Evolutionary conservation across 2,113 vertebrate species (phyloP), one percentile per base, ranked within the genome.

Genomic region (Brienomyrus brachyistius): DNA sequence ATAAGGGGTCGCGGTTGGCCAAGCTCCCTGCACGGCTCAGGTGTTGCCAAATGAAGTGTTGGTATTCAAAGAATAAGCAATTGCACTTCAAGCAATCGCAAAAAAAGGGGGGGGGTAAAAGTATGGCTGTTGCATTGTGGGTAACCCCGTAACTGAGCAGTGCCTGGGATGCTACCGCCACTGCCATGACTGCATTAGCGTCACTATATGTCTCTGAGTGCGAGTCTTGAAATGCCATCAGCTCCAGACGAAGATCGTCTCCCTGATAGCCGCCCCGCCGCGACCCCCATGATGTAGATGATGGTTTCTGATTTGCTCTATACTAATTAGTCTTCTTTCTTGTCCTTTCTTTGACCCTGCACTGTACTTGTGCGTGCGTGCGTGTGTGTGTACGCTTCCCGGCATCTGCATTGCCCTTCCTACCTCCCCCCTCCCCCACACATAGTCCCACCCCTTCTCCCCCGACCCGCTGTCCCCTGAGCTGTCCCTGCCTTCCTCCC

Each of bases 311-410:
- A 84, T 84, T 9, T 84, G 23, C 19, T 84, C 21, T 96, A 96
- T 96, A 98, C 97, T 99, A 98, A 98, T 97, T 93, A 94, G 95
- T 95, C 95, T 97, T 97, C 97, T 94, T 97, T 97, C 97, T 98
- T 97, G 97, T 97, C 96, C 95, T 94, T 97, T 92, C 90, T 94
- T 96, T 97, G 96, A 97, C 96, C 96, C 94, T 94, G 95, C 95
- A 95, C 95, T 95, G 95, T 93, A 96, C 96, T 96, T 90, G 94
- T 96, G 80, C 47, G 51, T 21, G 59, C 66, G 23, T 80, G 45
- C 52, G 89, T 86, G 23, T 51, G 47, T 89, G 66, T 91, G 94
- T 94, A 94, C 94, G 94, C 94, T 92, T 92, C 93, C 94, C 93
- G 95, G 91, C 90, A 90, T 93, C 88, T 91, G 91, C 92, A 90